Base-by-base conservation (phyloP, 2,888 invertebrate genomes). In the Zygaena filipendulae region DNA sequence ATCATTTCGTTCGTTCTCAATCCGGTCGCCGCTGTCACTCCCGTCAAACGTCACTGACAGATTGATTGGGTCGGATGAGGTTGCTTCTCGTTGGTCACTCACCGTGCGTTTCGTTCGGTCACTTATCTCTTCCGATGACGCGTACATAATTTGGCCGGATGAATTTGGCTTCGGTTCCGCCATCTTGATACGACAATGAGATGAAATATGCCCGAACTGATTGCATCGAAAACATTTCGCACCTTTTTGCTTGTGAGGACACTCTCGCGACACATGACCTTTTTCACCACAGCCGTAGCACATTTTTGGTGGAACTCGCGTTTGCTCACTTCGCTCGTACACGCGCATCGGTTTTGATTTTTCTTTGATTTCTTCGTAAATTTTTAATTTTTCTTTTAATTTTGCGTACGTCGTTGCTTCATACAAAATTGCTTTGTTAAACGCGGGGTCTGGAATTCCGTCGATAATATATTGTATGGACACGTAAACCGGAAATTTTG, bases 401-500 rank as follows among this genome's bases (percentile, higher is more conserved):
- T 29, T 36, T 0, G 19, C 2, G 12, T 45, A 47, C 1, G 40
- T 31, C 0, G 36, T 43, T 0, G 32, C 41, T 2, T 44, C 45
- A 9, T 42, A 46, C 1, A 43, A 11, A 25, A 46, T 32, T 2
- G 27, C 6, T 28, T 47, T 47, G 14, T 46, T 45, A 1, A n/a
- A 9, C 9, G 42, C 38, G 0, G 12, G 8, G 24, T 45, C 45
- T 0, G 3, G 6, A 4, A 47, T 45, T 2, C 43, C 45, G 5
- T 47, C 43, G 1, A 46, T 32, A 4, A 44, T 42, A 21, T 47
- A 46, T 24, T 45, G 30, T 4, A 46, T 41, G 1, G 43, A 32
- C 1, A 44, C 39, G 25, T 45, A 43, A 18, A 46, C 45, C 0
- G 43, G 37, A 4, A 49, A 25, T 14, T 42, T 45, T 0, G 33